Evolutionary conservation across 2,113 vertebrate genomes (phyloP), one percentile per base, ranked within the genome.

Genomic region (Lepidothrix coronata): DNA sequence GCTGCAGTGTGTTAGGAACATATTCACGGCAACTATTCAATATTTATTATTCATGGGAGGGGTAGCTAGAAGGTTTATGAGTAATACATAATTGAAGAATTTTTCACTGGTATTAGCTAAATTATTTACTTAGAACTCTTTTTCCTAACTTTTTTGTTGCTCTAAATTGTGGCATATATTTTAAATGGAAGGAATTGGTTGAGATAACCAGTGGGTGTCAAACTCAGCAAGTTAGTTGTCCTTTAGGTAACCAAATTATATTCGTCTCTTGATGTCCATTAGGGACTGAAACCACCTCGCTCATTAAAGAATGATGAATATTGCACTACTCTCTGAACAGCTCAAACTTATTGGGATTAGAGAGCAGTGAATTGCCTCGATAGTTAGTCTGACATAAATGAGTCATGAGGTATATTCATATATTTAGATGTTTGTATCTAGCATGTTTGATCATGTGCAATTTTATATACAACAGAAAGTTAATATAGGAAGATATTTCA

Each of bases 11-110:
- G 33, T 61, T 83, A 61, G 24, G 39, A 93, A 63, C 3, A 0
- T 44, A 67, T 90, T 55, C 48, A 71, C 15, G 28, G 46, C n/a
- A 91, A 54, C 57, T 48, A 43, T 57, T 79, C 23, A 25, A 9
- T 68, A 93, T 76, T 37, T 84, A 83, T 92, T 80, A 71, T 86
- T 88, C 48, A 81, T 71, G 9, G 25, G 39, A 86, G 6, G 21
- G 16, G 41, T 71, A 35, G n/a, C 44, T 75, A 35, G 80, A 84
- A 75, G 17, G 7, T 48, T 92, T 82, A 35, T 28, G 12, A 75
- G 11, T 62, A 67, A 83, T 63, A 66, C 3, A 77, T 86, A 86
- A 80, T 55, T 90, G 55, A 89, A 92, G 25, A 74, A 13, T 12
- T 84, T 91, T 86, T 77, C 51, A 48, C 39, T 74, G 25, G 9